Evolutionary conservation across 2,797 vertebrate genomes (phyloP).

Genomic region (Halcyon leucocephala): DNA sequence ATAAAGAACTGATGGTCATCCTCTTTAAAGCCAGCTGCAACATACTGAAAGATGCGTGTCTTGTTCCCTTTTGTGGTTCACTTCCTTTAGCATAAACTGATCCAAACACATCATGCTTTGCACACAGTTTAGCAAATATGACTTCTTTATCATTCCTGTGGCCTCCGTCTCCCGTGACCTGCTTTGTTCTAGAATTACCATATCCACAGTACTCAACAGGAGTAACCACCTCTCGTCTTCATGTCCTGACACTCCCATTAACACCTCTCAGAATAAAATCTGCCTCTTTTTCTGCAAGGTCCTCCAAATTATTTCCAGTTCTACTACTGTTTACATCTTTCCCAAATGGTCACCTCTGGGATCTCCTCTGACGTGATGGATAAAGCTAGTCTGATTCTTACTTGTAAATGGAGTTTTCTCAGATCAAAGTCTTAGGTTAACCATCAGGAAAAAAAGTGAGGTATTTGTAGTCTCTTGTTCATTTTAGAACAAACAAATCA

Average conservation of each 20-base stretch:
- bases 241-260: background rate
- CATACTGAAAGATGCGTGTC: background rate
- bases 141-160: background rate
- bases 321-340: background rate
- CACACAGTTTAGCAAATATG: background rate
- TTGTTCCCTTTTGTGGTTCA: background rate
- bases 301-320: background rate
- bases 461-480: background rate
- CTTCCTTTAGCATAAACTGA: background rate
- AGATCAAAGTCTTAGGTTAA: background rate
- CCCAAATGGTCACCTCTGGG: background rate
- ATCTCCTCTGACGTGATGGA: background rate
- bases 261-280: background rate
- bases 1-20: background rate
- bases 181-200: background rate
- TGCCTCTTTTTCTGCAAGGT: background rate
- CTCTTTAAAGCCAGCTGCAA: background rate
- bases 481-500: background rate
- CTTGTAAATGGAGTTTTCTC: conserved; percentile 20
- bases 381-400: background rate
- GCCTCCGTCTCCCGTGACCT: background rate
- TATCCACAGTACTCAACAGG: background rate
- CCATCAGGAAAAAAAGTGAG: background rate
- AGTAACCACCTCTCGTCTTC: background rate
- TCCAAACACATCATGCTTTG: background rate